Evolutionary conservation across 1,140 invertebrate species (phyloP), one percentile per base, ranked within the genome.

Genomic region (Brachystomella parvula): DNA sequence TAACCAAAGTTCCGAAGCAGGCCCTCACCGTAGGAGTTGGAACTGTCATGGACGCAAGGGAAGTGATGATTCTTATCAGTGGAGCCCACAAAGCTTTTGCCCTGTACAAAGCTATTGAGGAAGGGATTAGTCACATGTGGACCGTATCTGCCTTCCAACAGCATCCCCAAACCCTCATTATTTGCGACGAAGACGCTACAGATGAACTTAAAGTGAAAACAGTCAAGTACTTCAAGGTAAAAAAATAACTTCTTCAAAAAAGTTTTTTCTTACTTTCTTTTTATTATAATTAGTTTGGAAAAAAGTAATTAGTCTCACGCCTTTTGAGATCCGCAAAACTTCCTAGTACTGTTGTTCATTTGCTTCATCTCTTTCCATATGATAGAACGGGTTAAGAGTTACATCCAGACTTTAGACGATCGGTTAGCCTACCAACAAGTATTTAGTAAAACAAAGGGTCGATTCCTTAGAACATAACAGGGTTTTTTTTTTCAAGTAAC

Each of bases 101-200:
- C 57, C 83, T 99, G 47, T 92, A 96, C 77, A 94, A 94, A 79
- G 95, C 96, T 1, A 91, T 98, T 70, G 95, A 98, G 79, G 91
- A 96, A 78, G 96, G 96, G 49, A 85, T 99, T 2, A 98, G 94
- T 81, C 96, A 99, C 80, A 99, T 99, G 96, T 99, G 96, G 94
- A 99, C 96, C 0, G 94, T 98, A 28, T 97, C 94, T 26, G 95
- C 95, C 31, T 98, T 99, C 81, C 96, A 99, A 79, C 91, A 93
- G 77, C 94, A 97, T 80, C 85, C 88, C 44, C 85, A 87, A 71
- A 88, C 92, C 3, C 83, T 98, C 24, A 95, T 98, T 81, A 82
- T 99, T 57, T 98, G 94, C 77, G 96, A 99, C 79, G 96, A 99
- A 81, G 93, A 96, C 79, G 95, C 96, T 47, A 99, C 96, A 6